These are phyloP conservation scores for Python bivittatus DNA, from an alignment of 2,113 vertebrate species.

Conservation along the genomic window DNA sequence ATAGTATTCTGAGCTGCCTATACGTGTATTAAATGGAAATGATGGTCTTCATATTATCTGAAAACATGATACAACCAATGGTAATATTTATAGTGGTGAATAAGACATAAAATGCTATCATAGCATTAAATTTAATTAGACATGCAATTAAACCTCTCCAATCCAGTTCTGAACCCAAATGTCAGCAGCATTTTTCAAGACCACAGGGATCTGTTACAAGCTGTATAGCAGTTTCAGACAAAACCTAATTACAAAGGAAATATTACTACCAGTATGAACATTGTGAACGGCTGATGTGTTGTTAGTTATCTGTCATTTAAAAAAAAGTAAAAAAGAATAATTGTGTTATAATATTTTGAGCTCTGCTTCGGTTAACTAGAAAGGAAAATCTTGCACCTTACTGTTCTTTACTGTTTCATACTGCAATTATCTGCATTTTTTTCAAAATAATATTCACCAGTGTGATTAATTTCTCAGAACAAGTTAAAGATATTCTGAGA, in stretches of 20 bases:
- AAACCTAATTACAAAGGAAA: conserved; percentile 6
- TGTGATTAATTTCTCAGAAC: too few relatives aligned
- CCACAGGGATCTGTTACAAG: conserved; percentile 5
- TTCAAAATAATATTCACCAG: not conserved
- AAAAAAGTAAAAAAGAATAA: not conserved
- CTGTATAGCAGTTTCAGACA: not conserved
- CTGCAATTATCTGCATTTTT: not conserved
- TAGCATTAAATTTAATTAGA: conserved; percentile 12
- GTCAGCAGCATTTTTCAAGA: conserved; percentile 26
- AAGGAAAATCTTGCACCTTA: not conserved
- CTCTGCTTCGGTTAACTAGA: not conserved
- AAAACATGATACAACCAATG: not conserved
- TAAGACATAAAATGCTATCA: conserved; percentile 7
- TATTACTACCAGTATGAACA: not conserved
- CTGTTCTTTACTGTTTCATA: not conserved
- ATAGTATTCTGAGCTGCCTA: not conserved
- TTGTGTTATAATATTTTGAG: not conserved
- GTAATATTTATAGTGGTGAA: not conserved
- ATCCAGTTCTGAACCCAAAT: conserved; percentile 21
- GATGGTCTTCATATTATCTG: not conserved
- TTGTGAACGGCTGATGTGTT: not conserved
- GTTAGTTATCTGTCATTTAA: not conserved
- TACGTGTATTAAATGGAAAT: not conserved
- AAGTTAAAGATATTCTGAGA: not conserved
- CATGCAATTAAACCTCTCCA: conserved; percentile 1